Base-by-base conservation (phyloP, 2,888 invertebrate species). In the Noctua pronuba region DNA sequence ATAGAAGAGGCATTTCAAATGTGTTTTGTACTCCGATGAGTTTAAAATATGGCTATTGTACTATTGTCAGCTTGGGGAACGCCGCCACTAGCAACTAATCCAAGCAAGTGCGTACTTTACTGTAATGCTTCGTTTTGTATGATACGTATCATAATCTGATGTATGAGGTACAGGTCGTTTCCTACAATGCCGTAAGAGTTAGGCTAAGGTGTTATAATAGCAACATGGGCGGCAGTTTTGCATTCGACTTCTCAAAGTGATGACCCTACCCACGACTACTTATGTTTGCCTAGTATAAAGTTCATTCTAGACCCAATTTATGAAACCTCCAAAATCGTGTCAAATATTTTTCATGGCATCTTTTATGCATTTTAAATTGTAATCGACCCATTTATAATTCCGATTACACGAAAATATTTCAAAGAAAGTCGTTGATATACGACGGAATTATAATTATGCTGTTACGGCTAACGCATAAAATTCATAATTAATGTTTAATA, bases 381-480 rank as follows among this genome's bases (percentile, higher is more conserved):
- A 82, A 75, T 77, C 75, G 81, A 77, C 73, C 77, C 77, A 74
- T 88, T 68, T 73, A 67, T 84, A 79, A 86, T 71, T 58, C 64
- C 67, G 38, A 83, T 28, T 44, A 6, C 66, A 79, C 64, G 41
- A 76, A 86, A 88, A 86, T 80, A 86, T 86, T 77, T 79, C 80
- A 84, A 85, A 80, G 58, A 86, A 80, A 77, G 10, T 73, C 88
- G 55, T 77, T 87, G 77, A 87, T 81, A 85, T 65, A 82, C 52
- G 82, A 71, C 83, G 44, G 73, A 68, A 86, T 68, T 72, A 80
- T 86, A 84, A 86, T 86, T 86, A 84, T 74, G 62, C 65, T 78
- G 81, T 88, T 88, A 79, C 76, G 52, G 52, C 69, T 76, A 73
- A 73, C 75, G 69, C 71, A 88, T 89, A 89, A 89, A 88, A 75